Base-by-base conservation (phyloP, 2,113 vertebrate genomes). In the Eublepharis macularius region DNA sequence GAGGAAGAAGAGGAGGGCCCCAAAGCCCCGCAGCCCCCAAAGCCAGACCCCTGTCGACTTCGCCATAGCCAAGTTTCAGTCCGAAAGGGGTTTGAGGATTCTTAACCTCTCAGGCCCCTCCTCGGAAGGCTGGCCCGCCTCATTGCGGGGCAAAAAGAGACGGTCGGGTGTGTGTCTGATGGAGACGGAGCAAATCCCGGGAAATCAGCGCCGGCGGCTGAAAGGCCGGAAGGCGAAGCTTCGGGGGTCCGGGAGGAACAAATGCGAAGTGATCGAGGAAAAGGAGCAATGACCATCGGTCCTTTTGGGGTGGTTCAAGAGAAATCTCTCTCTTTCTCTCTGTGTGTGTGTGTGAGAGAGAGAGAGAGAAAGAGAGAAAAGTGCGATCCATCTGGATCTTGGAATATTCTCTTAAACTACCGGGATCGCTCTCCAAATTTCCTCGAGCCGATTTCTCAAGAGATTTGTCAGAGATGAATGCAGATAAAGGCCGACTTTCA, bases 391-490 rank as follows among this genome's bases (percentile, higher is more conserved):
- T 72, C 41, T 86, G 69, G 83, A 86, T 68, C 13, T 85, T 76
- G 68, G 82, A 39, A 76, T 17, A 32, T 39, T 19, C n/a, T 19
- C n/a, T 47, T 72, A 65, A 26, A 77, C 86, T 84, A 2, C 45
- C 65, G 0, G 0, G 72, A 41, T 83, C 86, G 77, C 73, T 63
- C 77, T 49, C 72, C 82, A 66, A 65, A 84, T 79, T 63, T 74
- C 68, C 74, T 88, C 86, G 76, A 57, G 60, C 72, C 80, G 88
- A 83, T 32, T 81, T 83, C 78, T 89, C 91, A 91, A 89, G 92
- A 91, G 88, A 83, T 32, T 81, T 83, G 76, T 89, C 91, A 91
- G 90, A 92, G 91, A 79, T 87, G 86, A 89, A 86, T 88, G 84
- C 45, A 76, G 80, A 57, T 73, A 43, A 86, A 83, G 80, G 84